phyloP scores from a whole-genome alignment of 2,888 invertebrate species.

The Lithodes maja region DNA sequence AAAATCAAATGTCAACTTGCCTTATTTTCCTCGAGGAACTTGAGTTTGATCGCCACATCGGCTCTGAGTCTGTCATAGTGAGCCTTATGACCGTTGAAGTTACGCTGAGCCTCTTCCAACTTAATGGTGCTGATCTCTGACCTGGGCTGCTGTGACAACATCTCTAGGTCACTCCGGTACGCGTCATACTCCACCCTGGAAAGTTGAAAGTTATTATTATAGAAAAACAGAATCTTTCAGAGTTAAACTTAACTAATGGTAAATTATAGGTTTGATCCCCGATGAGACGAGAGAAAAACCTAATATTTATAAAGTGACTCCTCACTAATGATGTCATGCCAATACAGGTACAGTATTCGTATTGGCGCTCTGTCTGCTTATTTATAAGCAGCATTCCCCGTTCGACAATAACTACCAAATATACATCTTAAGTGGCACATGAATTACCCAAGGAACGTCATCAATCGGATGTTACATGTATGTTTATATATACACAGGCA shows the following conservation, averaged over 20 bases:
- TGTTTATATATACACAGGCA: too few relatives aligned
- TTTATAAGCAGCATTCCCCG: too few relatives aligned
- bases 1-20: constrained; percentile 76
- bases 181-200: constrained; percentile 96
- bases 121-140: constrained; percentile 77
- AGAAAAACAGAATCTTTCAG: not conserved
- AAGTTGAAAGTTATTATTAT: not conserved
- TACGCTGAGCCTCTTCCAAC: constrained; percentile 86
- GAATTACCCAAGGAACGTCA: too few relatives aligned
- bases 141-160: constrained; percentile 81
- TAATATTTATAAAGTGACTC: too few relatives aligned
- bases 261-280: not conserved
- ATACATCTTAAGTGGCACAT: too few relatives aligned
- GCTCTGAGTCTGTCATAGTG: constrained; percentile 94
- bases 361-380: too few relatives aligned
- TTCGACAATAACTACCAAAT: too few relatives aligned
- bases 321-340: too few relatives aligned
- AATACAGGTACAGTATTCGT: too few relatives aligned
- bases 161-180: constrained; percentile 94
- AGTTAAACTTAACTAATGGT: not conserved
- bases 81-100: constrained; percentile 88
- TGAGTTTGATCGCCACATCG: constrained; percentile 96
- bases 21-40: constrained; percentile 97
- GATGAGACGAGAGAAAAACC: too few relatives aligned
- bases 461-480: too few relatives aligned